These are phyloP conservation scores for Corticium candelabrum DNA, from an alignment of 37 sponge, comb jelly and placozoan species.

Conservation along the genomic window DNA sequence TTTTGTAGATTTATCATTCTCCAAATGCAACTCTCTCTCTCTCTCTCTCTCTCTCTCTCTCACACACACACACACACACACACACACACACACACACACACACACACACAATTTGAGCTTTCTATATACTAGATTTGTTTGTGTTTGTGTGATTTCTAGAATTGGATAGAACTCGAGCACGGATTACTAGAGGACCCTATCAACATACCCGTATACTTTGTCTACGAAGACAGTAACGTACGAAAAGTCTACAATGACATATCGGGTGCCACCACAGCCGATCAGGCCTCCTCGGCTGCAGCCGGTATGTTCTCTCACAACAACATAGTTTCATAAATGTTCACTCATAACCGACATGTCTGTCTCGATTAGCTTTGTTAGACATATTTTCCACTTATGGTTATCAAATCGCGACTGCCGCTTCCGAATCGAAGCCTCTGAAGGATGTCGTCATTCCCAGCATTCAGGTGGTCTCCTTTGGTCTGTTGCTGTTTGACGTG, in stretches of 20 bases:
- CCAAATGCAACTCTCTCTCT: too few relatives aligned
- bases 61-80: too few relatives aligned
- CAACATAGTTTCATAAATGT: not conserved
- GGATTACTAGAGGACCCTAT: slow-evolving; percentile 29
- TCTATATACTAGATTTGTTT: not conserved
- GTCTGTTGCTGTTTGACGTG: not conserved
- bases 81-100: too few relatives aligned
- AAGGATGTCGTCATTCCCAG: slow-evolving; percentile 28
- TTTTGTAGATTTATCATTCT: too few relatives aligned
- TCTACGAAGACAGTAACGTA: slow-evolving; percentile 33
- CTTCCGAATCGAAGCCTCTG: slow-evolving; percentile 35
- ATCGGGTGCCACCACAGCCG: slow-evolving; percentile 10
- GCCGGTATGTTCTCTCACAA: slow-evolving; percentile 17
- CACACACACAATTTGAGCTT: too few relatives aligned
- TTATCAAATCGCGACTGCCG: slow-evolving; percentile 43
- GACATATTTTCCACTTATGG: slow-evolving; percentile 38
- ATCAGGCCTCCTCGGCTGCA: slow-evolving; percentile 35
- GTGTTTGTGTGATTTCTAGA: not conserved
- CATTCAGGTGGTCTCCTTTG: slow-evolving; percentile 11
- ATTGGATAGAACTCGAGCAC: slow-evolving; percentile 58
- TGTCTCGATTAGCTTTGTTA: slow-evolving; percentile 45
- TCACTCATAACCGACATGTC: too few relatives aligned
- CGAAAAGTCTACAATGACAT: slow-evolving; percentile 23
- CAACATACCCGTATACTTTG: slow-evolving; percentile 69
- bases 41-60: too few relatives aligned